phyloP scores from a whole-genome alignment of 2,797 vertebrate genomes.

The Eulemur coronatus region DNA sequence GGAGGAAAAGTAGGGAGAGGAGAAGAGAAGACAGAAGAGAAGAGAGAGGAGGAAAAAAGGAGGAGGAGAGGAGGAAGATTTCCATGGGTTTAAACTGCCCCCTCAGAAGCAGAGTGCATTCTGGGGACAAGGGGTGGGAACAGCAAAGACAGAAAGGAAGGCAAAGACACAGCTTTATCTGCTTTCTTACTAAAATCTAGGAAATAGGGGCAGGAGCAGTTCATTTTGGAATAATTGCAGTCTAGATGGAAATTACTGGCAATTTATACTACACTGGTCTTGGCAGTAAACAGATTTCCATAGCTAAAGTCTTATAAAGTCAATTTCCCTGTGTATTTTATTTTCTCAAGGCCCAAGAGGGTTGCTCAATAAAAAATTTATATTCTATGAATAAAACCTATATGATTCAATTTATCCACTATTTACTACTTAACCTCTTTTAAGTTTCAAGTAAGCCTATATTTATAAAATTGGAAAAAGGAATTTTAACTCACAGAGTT shows the following conservation, averaged over 20 bases:
- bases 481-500: neutral
- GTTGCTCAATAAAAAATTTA: conserved; percentile 4
- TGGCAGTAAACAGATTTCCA: neutral
- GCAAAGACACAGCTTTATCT: neutral
- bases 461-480: conserved; percentile 19
- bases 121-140: neutral
- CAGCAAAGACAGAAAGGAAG: neutral
- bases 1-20: neutral
- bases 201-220: neutral
- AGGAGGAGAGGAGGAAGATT: neutral
- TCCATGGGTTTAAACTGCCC: neutral
- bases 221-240: neutral
- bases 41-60: neutral
- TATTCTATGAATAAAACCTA: neutral
- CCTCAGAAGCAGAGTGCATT: neutral
- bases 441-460: conserved; percentile 6
- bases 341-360: neutral
- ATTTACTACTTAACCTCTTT: neutral
- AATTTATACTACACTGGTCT: neutral
- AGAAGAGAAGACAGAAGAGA: no score
- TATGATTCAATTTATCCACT: neutral
- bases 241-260: neutral
- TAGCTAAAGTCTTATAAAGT: conserved; percentile 5
- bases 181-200: neutral
- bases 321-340: neutral